These are phyloP conservation scores for Dipus sagitta DNA, from an alignment of 2,797 vertebrate genomes.

Conservation along the genomic window DNA sequence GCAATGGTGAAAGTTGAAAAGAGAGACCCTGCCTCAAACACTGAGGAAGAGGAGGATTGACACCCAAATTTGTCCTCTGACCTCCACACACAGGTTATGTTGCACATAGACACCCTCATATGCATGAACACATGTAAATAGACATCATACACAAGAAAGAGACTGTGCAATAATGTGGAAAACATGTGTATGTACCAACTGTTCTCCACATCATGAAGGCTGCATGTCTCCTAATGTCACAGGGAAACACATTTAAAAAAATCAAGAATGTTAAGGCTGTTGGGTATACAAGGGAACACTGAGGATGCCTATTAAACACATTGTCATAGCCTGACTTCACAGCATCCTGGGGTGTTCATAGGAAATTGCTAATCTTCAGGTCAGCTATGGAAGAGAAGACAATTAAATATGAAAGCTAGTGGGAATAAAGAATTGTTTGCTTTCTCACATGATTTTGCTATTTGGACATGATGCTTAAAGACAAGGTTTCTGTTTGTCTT, in stretches of 20 bases:
- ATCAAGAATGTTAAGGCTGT: not conserved
- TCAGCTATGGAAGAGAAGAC: not conserved
- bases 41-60: too few relatives aligned
- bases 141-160: not conserved
- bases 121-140: too few relatives aligned
- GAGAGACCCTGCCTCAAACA: too few relatives aligned
- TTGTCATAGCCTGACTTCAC: not conserved
- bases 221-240: not conserved
- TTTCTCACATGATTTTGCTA: not conserved
- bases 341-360: not conserved
- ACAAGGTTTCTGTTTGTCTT: not conserved
- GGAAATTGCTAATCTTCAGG: not conserved
- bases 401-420: not conserved
- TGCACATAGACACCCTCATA: too few relatives aligned
- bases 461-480: not conserved
- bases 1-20: too few relatives aligned
- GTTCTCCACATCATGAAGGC: not conserved
- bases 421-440: not conserved
- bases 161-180: not conserved
- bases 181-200: not conserved
- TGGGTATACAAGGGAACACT: not conserved
- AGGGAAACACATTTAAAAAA: not conserved
- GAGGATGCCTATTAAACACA: constrained; percentile 36
- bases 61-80: too few relatives aligned
- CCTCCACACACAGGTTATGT: too few relatives aligned